phyloP scores from a whole-genome alignment of 2,888 invertebrate genomes.

The Mylabris sibirica region DNA sequence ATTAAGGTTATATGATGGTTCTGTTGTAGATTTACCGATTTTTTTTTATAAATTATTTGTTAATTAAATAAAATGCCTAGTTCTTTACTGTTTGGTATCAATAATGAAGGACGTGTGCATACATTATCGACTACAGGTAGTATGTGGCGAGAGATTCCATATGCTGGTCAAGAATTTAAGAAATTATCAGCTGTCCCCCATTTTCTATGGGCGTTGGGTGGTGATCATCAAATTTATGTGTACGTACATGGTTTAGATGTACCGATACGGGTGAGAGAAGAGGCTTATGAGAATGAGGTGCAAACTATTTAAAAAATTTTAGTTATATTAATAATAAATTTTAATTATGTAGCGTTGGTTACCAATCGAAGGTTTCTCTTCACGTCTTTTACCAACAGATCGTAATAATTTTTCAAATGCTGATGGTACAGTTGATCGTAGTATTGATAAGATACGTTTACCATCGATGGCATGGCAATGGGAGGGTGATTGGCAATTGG shows the following conservation, averaged over 20 bases:
- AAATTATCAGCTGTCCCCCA: slow-evolving; percentile 84
- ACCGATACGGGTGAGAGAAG: slow-evolving; percentile 88
- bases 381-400: slow-evolving; percentile 85
- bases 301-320: neutral
- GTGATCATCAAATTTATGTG: slow-evolving; percentile 91
- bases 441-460: slow-evolving; percentile 81
- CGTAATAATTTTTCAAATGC: slow-evolving; percentile 84
- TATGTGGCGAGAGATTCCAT: slow-evolving; percentile 87
- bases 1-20: slow-evolving; percentile 8
- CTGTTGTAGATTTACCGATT: neutral
- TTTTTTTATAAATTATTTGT: neutral
- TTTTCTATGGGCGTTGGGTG: slow-evolving; percentile 92
- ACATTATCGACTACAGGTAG: slow-evolving; percentile 81
- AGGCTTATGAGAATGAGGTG: slow-evolving; percentile 91
- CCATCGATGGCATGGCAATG: slow-evolving; percentile 97
- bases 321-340: neutral
- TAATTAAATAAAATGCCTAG: slow-evolving; percentile 46
- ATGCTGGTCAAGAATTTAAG: slow-evolving; percentile 87
- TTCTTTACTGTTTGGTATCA: slow-evolving; percentile 78
- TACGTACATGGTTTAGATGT: slow-evolving; percentile 90
- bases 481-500: slow-evolving; percentile 94
- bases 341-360: slow-evolving; percentile 78
- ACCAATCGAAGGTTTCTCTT: slow-evolving; percentile 87
- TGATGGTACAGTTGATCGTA: slow-evolving; percentile 81
- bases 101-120: slow-evolving; percentile 88